Evolutionary conservation across 2,797 vertebrate genomes (phyloP), one percentile per base, ranked within the genome.

Genomic region (Chiroxiphia lanceolata): DNA sequence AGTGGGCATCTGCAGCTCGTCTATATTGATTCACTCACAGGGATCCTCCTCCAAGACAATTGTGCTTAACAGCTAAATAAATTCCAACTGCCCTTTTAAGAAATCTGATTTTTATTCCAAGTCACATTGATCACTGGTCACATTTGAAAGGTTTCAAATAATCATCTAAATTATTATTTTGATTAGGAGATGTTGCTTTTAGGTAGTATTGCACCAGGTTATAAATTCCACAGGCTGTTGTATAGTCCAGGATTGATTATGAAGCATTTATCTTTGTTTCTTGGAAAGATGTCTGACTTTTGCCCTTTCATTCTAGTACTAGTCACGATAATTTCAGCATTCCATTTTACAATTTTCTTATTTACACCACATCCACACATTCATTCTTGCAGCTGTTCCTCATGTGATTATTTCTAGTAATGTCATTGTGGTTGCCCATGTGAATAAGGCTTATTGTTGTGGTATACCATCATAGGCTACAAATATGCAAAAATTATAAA

Each of bases 391-490:
- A 96, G 94, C 95, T 94, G 95, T 82, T 95, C 89, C 95, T 95
- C 93, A 95, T 83, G 91, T 96, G 95, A 96, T 96, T 93, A 89
- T 94, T 96, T 90, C 94, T 95, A 94, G 84, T 70, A 91, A 67
- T 94, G 90, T 63, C 87, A 94, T 86, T 96, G 94, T 96, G 94
- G 95, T 79, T 93, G 51, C 54, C 67, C 89, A 42, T 87, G 64
- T 96, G 95, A 97, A 96, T 94, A 69, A 94, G 88, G 72, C 84
- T 94, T 89, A 94, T 95, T 95, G 93, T 96, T 94, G 93, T 94
- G 88, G 94, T 89, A 78, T 17, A 92, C 90, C 76, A 92, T 53
- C 67, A 65, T 4, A 86, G 88, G 79, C 83, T 94, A 68, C 92
- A 93, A 91, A 94, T 89, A 94, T 48, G 87, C 90, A 94, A 85